Conservation (phyloP, 2,888 invertebrate species). For the Tetragonisca angustula region DNA sequence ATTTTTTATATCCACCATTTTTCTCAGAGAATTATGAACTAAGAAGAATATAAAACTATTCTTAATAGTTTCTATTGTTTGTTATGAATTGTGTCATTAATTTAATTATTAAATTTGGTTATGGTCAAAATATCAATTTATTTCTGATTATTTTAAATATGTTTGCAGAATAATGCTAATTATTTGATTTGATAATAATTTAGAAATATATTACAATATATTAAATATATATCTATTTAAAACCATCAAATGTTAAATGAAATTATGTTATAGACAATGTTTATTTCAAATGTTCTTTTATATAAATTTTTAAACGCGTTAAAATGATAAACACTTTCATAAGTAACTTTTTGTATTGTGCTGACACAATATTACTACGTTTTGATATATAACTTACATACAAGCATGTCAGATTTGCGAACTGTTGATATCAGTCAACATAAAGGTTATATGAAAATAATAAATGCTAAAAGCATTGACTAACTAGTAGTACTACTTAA, state of each 20-base stretch:
- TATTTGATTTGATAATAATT: not conserved
- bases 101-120: conserved; percentile 5
- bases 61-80: not conserved
- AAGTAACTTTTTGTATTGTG: not conserved
- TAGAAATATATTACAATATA: not conserved
- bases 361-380: not conserved
- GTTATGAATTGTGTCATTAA: not conserved
- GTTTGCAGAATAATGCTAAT: too few relatives aligned
- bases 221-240: not conserved
- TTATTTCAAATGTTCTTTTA: not conserved
- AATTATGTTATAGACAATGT: not conserved
- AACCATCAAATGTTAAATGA: not conserved
- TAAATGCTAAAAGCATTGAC: too few relatives aligned
- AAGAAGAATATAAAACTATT: conserved; percentile 90
- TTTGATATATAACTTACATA: not conserved
- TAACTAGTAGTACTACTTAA: too few relatives aligned
- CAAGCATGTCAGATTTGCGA: not conserved
- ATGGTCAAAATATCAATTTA: not conserved
- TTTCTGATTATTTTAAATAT: not conserved
- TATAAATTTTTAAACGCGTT: not conserved
- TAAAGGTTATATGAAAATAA: conserved; percentile 1
- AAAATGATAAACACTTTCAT: not conserved
- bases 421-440: conserved; percentile 8
- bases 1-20: conserved; percentile 66
- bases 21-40: conserved; percentile 86